These are phyloP conservation scores for Apocrypta bakeri DNA, from an alignment of 1,140 invertebrate genomes.

Conservation along the genomic window DNA sequence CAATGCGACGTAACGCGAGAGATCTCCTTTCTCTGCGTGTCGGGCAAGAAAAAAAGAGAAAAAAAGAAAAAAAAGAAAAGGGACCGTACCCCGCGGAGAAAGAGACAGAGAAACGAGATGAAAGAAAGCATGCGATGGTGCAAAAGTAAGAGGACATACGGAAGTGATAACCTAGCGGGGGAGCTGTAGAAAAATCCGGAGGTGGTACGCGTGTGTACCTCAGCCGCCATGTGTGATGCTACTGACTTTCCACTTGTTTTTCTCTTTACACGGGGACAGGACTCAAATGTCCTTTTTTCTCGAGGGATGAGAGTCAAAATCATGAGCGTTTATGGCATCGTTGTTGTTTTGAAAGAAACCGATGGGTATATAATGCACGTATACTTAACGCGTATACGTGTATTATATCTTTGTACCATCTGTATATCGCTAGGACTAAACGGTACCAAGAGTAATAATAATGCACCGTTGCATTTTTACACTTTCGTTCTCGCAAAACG, in stretches of 20 bases:
- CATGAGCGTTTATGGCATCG: conserved; percentile 3
- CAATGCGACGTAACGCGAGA: conserved; percentile 18
- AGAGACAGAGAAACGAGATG: neutral
- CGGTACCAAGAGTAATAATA: no score
- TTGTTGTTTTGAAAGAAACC: no score
- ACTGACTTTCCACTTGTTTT: neutral
- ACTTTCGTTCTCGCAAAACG: neutral
- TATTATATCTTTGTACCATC: no score
- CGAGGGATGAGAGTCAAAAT: conserved; percentile 8
- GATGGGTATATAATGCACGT: no score
- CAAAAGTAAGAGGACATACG: conserved; percentile 22
- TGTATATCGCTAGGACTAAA: no score
- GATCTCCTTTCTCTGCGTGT: neutral
- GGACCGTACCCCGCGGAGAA: neutral
- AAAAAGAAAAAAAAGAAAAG: neutral
- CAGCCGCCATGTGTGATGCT: neutral
- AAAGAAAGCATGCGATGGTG: neutral
- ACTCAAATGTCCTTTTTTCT: no score
- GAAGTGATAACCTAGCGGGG: conserved; percentile 44
- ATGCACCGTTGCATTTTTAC: neutral
- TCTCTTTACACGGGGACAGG: neutral
- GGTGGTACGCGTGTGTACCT: neutral
- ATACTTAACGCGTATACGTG: no score
- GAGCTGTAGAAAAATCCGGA: neutral
- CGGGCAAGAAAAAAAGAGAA: neutral